Conservation (phyloP, 2,113 vertebrate genomes). For the Cheilinus undulatus region DNA sequence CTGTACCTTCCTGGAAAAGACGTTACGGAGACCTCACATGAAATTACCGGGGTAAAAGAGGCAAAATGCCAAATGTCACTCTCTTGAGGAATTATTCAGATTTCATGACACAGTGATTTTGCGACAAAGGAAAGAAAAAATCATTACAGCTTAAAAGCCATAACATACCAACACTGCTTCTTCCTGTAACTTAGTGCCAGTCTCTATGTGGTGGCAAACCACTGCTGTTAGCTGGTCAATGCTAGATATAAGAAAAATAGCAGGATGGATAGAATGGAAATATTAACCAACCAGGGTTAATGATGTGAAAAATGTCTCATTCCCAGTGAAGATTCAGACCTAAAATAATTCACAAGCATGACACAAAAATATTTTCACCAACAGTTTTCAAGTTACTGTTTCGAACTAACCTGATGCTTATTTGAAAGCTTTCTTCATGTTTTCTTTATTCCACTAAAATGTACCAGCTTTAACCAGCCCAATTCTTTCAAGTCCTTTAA, state of each 20-base stretch:
- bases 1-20: conserved; percentile 67
- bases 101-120: neutral
- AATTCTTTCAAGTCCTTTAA: neutral
- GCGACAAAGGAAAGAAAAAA: neutral
- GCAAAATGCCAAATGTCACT: neutral
- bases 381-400: neutral
- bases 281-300: neutral
- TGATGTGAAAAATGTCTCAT: neutral
- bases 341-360: neutral
- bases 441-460: neutral
- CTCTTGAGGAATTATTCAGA: neutral
- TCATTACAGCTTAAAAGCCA: neutral
- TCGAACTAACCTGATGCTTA: neutral
- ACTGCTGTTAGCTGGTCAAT: conserved; percentile 88
- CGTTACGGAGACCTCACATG: neutral
- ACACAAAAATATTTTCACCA: neutral
- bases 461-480: neutral
- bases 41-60: neutral
- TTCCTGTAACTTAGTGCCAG: conserved; percentile 83
- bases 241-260: conserved; percentile 77
- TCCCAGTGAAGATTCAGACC: neutral
- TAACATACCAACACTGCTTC: conserved; percentile 83
- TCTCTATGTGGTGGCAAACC: conserved; percentile 87
- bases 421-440: no score
- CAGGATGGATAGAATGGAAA: conserved; percentile 14